Evolutionary conservation across 2,888 invertebrate species (phyloP).

Genomic region (Heliconius erato): DNA sequence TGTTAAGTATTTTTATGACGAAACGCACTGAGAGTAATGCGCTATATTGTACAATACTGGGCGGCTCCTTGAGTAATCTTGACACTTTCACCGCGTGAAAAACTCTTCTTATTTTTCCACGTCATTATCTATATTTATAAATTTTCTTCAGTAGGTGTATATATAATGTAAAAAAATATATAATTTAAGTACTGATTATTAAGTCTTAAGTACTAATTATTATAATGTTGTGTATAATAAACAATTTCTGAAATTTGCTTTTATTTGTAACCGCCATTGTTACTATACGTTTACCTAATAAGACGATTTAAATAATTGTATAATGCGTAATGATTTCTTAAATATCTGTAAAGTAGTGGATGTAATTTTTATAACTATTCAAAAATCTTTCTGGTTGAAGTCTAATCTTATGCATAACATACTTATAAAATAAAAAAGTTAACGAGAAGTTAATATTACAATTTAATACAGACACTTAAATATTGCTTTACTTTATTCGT

Average conservation of each 20-base stretch:
- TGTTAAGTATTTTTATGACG: conserved; percentile 41
- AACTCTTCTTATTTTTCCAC: conserved; percentile 30
- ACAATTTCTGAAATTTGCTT: neutral
- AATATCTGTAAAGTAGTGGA: neutral
- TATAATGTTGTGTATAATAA: neutral
- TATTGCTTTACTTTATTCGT: conserved; percentile 41
- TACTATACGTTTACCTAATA: conserved; percentile 8
- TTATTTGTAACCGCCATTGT: neutral
- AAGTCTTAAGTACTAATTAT: neutral
- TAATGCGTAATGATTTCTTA: conserved; percentile 3
- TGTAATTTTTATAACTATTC: neutral
- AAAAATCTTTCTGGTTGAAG: neutral
- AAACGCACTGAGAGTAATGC: conserved; percentile 50
- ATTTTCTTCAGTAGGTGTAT: conserved; percentile 16
- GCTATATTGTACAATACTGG: conserved; percentile 48
- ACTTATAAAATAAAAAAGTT: neutral
- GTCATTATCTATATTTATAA: conserved; percentile 36
- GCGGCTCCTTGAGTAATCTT: conserved; percentile 49
- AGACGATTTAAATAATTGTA: neutral
- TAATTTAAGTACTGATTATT: neutral
- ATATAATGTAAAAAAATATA: conserved; percentile 7
- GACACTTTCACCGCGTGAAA: conserved; percentile 51
- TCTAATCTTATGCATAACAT: neutral
- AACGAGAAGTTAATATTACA: conserved; percentile 1
- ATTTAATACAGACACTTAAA: conserved; percentile 39